Base-by-base conservation (phyloP, 2,113 vertebrate genomes). In the Spermophilus dauricus region DNA sequence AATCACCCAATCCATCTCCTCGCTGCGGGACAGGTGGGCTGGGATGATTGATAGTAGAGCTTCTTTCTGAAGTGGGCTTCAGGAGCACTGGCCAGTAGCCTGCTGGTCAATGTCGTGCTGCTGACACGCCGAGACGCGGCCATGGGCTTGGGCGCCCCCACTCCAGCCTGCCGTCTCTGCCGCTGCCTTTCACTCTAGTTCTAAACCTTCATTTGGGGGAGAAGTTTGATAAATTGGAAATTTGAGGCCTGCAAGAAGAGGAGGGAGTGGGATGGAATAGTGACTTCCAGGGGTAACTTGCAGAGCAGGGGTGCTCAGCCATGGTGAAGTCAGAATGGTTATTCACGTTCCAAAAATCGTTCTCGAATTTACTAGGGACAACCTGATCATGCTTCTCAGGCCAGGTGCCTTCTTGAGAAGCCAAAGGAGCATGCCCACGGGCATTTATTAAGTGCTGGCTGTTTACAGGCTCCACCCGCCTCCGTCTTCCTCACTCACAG, bases 381-480 rank as follows among this genome's bases (percentile, higher is more conserved):
- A 7, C 14, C 16, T 28, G 2, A 5, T 39, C 3, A 0, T 0
- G 51, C 51, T 22, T 16, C 70, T 24, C 24, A 18, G 2, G 0
- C 4, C 8, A n/a, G 14, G 13, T 24, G 14, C 14, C 65, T 69
- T 37, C 37, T 26, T 0, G 24, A 0, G 48, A 28, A 63, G 20
- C 5, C 8, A 0, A 0, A 10, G 65, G n/a, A 85, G 28, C 63
- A 32, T 0, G 4, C 22, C 2, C 0, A 0, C 12, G 3, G 6
- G 22, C 8, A 1, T 6, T 3, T 1, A 0, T 0, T 12, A 1
- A 3, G 34, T 1, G 37, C 51, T 51, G 1, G 1, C 69, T 28
- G 37, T 13, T 5, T 0, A 32, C 6, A 14, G 39, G 48, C 56
- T 32, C 1, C 6, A 26, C 32, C 11, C 56, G 12, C 0, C 48